phyloP scores from a whole-genome alignment of 2,113 vertebrate genomes.

The Chaenogobius annularis region DNA sequence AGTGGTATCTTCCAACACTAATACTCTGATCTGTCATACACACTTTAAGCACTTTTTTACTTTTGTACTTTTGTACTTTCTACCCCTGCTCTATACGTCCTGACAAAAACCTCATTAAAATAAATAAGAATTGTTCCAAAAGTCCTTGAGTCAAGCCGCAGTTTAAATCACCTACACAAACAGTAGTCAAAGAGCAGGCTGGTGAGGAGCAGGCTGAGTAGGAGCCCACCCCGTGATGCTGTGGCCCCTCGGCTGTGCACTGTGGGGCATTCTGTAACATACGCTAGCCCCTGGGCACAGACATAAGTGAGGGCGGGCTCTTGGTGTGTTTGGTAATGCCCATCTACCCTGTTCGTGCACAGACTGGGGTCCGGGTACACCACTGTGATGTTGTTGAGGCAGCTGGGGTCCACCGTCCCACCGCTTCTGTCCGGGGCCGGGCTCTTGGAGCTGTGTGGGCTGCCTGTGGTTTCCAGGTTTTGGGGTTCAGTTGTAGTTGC shows the following conservation, averaged over 20 bases:
- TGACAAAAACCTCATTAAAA: too few relatives aligned
- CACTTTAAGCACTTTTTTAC: too few relatives aligned
- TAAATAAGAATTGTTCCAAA: not conserved
- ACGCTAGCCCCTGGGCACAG: constrained; percentile 39
- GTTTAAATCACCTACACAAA: not conserved
- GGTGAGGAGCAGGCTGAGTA: not conserved
- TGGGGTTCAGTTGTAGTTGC: not conserved
- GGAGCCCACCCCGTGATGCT: not conserved
- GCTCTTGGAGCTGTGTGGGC: not conserved
- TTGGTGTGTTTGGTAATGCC: constrained; percentile 33
- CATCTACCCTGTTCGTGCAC: constrained; percentile 42
- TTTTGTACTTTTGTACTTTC: too few relatives aligned
- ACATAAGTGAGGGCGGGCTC: constrained; percentile 25
- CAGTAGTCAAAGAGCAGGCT: not conserved
- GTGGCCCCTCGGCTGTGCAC: not conserved
- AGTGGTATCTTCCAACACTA: too few relatives aligned
- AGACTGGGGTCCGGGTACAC: constrained; percentile 29
- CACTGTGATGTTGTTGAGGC: constrained; percentile 40
- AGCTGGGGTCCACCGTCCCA: not conserved
- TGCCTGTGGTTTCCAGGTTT: not conserved
- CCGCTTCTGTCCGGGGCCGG: not conserved
- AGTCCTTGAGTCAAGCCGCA: not conserved
- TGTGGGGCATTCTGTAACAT: constrained; percentile 42
- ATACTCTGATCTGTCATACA: too few relatives aligned
- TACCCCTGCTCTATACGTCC: too few relatives aligned